Evolutionary conservation across 2,797 vertebrate species (phyloP).

Genomic region (Leptodactylus fallax): DNA sequence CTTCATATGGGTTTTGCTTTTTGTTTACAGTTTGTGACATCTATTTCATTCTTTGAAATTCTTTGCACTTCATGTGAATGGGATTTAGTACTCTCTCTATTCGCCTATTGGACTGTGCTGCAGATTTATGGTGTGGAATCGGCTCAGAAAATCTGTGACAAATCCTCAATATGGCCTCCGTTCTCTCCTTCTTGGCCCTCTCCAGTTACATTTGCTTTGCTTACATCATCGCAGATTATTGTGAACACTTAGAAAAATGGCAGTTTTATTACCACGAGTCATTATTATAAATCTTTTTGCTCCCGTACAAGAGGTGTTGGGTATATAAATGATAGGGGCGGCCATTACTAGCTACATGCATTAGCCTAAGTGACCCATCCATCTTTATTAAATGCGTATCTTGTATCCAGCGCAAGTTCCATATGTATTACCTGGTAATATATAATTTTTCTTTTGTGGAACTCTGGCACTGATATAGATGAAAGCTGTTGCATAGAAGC

Average conservation of each 20-base stretch:
- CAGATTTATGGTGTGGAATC: no score
- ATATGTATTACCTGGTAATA: not conserved
- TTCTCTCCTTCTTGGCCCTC: not conserved
- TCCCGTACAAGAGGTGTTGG: not conserved
- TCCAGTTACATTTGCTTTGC: not conserved
- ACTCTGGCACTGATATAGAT: not conserved
- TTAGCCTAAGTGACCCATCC: not conserved
- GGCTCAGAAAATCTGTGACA: no score
- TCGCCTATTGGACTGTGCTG: no score
- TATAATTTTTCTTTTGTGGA: not conserved
- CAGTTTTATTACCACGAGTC: constrained; percentile 11
- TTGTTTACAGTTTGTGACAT: no score
- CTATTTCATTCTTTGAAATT: no score
- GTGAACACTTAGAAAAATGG: not conserved
- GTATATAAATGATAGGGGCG: not conserved
- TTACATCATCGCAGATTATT: not conserved
- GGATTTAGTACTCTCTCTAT: no score
- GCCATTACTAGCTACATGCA: constrained; percentile 17
- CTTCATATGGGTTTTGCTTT: no score
- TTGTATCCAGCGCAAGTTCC: no score
- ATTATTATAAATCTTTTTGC: not conserved
- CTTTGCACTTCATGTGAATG: no score
- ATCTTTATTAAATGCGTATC: not conserved
- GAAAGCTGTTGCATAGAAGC: not conserved
- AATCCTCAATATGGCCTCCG: no score